Evolutionary conservation across 2,113 vertebrate genomes (phyloP).

Genomic region (Amia ocellicauda): DNA sequence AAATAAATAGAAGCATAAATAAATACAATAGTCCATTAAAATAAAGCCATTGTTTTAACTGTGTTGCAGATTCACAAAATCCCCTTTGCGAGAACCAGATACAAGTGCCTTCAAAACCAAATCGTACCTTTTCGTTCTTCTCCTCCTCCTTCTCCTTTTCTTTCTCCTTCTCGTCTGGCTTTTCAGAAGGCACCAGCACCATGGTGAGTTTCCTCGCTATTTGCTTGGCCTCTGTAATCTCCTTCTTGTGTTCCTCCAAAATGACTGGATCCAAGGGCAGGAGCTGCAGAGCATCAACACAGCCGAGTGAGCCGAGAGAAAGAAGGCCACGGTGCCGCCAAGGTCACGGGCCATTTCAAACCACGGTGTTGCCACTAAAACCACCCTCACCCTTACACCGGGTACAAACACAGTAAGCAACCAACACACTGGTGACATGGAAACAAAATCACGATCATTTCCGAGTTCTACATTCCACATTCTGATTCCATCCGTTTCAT

Average conservation of each 20-base stretch:
- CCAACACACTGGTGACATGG: no score
- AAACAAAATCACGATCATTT: no score
- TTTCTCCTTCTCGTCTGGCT: constrained; percentile 81
- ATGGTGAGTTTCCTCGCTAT: constrained; percentile 93
- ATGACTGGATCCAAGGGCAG: constrained; percentile 85
- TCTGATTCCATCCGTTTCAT: no score
- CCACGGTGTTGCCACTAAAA: background rate
- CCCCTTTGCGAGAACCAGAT: no score
- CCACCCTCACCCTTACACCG: no score
- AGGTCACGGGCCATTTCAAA: background rate
- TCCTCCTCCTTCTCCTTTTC: constrained; percentile 86
- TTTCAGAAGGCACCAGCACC: constrained; percentile 91
- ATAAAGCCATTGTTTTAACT: no score
- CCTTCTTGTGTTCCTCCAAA: constrained; percentile 87
- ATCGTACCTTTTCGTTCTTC: constrained; percentile 74
- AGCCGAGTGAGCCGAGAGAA: background rate
- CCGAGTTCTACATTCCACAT: no score
- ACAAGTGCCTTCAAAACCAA: background rate
- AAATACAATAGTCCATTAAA: no score
- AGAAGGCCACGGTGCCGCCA: background rate
- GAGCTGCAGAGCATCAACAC: constrained; percentile 59
- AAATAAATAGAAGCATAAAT: no score
- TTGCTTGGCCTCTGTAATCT: constrained; percentile 91
- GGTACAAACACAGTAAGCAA: no score
- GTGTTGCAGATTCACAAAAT: no score